Base-by-base conservation (phyloP, 2,797 vertebrate species). In the Philypnodon macrostomus region DNA sequence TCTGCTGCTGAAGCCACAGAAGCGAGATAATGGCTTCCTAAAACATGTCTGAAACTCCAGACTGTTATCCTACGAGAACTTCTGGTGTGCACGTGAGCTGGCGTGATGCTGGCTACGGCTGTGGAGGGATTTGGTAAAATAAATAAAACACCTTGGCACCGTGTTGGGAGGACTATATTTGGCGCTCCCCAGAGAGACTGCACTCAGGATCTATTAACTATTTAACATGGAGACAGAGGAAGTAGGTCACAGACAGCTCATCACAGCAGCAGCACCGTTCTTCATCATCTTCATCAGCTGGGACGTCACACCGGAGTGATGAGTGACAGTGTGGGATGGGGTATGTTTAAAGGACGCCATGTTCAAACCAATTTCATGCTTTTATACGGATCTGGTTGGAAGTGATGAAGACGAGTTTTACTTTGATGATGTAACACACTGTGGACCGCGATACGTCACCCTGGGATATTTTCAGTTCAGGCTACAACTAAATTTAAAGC, bases 131-230 rank as follows among this genome's bases (percentile, higher is more conserved):
- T 47, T 59, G 46, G 37, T 46, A 33, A 81, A 80, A 81, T 83
- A 77, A 87, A 88, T 84, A 84, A 85, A 80, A 77, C 33, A 80
- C 69, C 58, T 54, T 70, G 52, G 13, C 41, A 23, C 53, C 42
- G 58, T 80, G 81, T 78, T 59, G 41, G 59, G 26, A 65, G 23
- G 65, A 72, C 78, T 89, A 89, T 90, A 90, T 73, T 60, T 74
- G 76, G 61, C 47, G 47, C 59, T 77, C 84, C 77, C 79, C 67
- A 48, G 77, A 80, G 81, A 85, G 73, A 60, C 61, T 77, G 85
- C 77, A 83, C 82, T 83, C 85, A 67, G 66, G 66, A 69, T 85
- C 83, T 81, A 88, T 89, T 89, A 90, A 88, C 79, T 85, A 89
- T 90, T 89, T 81, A 90, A 82, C 71, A 26, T 62, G 63, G 69